Evolutionary conservation across 2,797 vertebrate species (phyloP), one percentile per base, ranked within the genome.

Genomic region (Spea hammondii): DNA sequence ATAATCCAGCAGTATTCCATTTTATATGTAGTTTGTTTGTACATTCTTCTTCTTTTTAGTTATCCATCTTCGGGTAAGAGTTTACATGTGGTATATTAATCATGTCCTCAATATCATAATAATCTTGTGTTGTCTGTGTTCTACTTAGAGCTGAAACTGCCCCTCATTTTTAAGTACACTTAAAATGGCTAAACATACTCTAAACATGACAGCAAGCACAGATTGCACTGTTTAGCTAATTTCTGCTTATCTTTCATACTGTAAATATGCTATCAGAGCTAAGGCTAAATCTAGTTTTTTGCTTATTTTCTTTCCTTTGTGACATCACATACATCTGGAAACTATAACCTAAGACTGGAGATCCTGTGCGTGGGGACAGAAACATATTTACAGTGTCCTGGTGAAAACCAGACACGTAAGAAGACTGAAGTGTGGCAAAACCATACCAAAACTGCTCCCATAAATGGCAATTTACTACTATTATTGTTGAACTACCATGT

Each of bases 241-340:
- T 72, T 59, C 9, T 74, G 4, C 47, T 64, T 64, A 64, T 64
- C 59, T 32, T 48, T 51, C 44, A 12, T 49, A 47, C 44, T 60
- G 45, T 13, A 55, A 72, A 74, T 57, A 51, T 8, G 51, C 48
- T 4, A 72, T 50, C 14, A 57, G 6, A 32, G 7, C 5, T 17
- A 32, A 50, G 47, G 45, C 49, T 9, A 62, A 48, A 60, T 62
- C 53, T 74, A 65, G 46, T 64, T 62, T 50, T 32, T 50, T 49
- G 14, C 51, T 50, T 50, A 64, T 64, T 64, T 50, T 53, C 67
- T 48, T 10, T n/a, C n/a, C 14, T 60, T 10, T 14, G 51, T 72
- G 70, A 64, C 59, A 64, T 50, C 59, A 74, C 14, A 32, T 50
- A 74, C 72, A 74, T 72, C 70, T 72, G 70, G 70, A 51, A 74